A percentile compares a stretch with the other conserved stretches of the same genome.
These are phyloP conservation scores for Microtus pennsylvanicus DNA, from an alignment of 2,113 vertebrate species.

Conservation along the genomic window DNA sequence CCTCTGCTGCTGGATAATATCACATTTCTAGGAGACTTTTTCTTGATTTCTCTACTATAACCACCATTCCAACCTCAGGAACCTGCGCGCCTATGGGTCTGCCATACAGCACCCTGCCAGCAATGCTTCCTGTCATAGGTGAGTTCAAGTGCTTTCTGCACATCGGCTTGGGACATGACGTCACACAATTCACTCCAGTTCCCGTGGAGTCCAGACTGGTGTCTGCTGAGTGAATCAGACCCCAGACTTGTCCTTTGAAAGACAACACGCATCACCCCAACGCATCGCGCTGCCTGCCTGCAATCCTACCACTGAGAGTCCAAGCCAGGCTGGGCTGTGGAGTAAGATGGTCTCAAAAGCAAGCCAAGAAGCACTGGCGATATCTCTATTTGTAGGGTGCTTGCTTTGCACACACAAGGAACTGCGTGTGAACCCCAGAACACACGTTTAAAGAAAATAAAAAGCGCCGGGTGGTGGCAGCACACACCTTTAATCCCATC, in stretches of 20 bases:
- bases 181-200: neutral
- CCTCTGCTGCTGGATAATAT: no score
- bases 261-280: neutral
- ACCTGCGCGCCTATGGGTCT: neutral
- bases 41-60: neutral
- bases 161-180: neutral
- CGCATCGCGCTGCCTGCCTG: neutral
- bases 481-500: no score
- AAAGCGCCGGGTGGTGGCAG: no score
- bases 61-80: no score
- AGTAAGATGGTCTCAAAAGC: neutral
- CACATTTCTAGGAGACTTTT: neutral
- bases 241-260: neutral
- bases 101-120: neutral
- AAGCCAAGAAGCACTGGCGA: neutral
- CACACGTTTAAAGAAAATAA: neutral
- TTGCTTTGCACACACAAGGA: neutral
- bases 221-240: neutral
- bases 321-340: neutral
- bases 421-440: neutral
- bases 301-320: neutral
- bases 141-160: constrained; percentile 1
- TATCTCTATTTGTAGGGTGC: neutral
- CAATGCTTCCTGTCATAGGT: neutral
- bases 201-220: neutral